Evolutionary conservation across 2,888 invertebrate species (phyloP).

Genomic region (Acanthosoma haemorrhoidale): DNA sequence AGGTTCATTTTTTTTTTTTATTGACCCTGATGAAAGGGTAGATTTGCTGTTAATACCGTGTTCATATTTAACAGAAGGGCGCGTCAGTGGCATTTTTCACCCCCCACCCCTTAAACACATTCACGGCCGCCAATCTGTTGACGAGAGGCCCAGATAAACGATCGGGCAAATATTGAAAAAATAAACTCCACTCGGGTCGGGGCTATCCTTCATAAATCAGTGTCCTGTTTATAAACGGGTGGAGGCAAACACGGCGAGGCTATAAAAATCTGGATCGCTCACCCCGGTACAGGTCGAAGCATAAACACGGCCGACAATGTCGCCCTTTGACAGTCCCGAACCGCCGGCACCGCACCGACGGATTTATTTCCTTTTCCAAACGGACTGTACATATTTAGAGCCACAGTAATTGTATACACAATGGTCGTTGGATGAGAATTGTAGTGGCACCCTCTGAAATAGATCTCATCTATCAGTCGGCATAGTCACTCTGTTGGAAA

Average conservation of each 20-base stretch:
- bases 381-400: no score
- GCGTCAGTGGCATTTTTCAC: not conserved
- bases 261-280: not conserved
- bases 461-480: no score
- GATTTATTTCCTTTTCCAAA: no score
- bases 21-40: not conserved
- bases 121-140: slow-evolving; percentile 13
- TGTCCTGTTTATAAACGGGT: not conserved
- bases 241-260: not conserved
- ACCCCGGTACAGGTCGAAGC: no score
- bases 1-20: no score
- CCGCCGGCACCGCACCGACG: not conserved
- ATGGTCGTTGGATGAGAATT: no score
- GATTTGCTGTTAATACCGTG: not conserved
- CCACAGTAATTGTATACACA: no score
- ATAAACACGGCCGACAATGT: no score
- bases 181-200: not conserved
- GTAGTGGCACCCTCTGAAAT: no score
- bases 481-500: no score
- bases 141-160: slow-evolving; percentile 12
- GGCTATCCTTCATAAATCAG: not conserved
- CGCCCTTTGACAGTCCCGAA: not conserved
- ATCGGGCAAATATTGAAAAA: slow-evolving; percentile 19
- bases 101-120: not conserved
- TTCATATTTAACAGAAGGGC: slow-evolving; percentile 1